These are phyloP conservation scores for Mionectes olivaceus DNA, from an alignment of 2,797 vertebrate species.

Conservation along the genomic window DNA sequence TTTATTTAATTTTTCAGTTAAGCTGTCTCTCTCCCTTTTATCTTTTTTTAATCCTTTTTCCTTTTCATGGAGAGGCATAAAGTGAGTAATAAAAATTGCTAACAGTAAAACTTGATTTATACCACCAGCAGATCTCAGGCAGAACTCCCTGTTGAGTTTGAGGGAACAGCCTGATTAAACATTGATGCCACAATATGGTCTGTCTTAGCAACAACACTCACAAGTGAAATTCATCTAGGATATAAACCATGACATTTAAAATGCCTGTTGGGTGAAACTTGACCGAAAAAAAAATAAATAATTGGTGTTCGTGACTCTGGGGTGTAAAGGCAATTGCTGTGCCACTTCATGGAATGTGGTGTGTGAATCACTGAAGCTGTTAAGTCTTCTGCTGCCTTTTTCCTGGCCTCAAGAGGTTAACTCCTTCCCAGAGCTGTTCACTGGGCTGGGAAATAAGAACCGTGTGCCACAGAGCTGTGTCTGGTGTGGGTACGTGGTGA, in stretches of 20 bases:
- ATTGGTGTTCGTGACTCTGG: background rate
- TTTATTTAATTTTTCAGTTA: background rate
- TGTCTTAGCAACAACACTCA: constrained; percentile 41
- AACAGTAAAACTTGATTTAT: constrained; percentile 41
- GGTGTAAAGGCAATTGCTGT: background rate
- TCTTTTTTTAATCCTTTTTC: background rate
- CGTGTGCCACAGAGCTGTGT: background rate
- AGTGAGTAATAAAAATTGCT: constrained; percentile 34
- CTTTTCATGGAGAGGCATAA: background rate
- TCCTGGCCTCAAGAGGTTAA: constrained; percentile 49
- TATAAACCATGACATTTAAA: constrained; percentile 27
- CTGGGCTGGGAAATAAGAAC: constrained; percentile 4
- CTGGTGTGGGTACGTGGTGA: background rate
- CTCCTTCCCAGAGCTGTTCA: background rate
- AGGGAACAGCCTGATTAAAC: constrained; percentile 62
- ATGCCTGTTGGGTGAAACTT: constrained; percentile 17
- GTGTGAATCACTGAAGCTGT: constrained; percentile 5
- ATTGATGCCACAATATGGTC: constrained; percentile 65
- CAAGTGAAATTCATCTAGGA: constrained; percentile 40
- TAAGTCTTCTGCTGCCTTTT: constrained; percentile 16
- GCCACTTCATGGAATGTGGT: background rate
- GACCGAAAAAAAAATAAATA: background rate
- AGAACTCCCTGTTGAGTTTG: constrained; percentile 46
- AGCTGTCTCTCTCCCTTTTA: background rate
- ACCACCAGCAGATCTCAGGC: background rate